A percentile compares a stretch with the other conserved stretches of the same genome.
These are phyloP conservation scores for Psittacula echo DNA, from an alignment of 2,797 vertebrate genomes.

Conservation along the genomic window DNA sequence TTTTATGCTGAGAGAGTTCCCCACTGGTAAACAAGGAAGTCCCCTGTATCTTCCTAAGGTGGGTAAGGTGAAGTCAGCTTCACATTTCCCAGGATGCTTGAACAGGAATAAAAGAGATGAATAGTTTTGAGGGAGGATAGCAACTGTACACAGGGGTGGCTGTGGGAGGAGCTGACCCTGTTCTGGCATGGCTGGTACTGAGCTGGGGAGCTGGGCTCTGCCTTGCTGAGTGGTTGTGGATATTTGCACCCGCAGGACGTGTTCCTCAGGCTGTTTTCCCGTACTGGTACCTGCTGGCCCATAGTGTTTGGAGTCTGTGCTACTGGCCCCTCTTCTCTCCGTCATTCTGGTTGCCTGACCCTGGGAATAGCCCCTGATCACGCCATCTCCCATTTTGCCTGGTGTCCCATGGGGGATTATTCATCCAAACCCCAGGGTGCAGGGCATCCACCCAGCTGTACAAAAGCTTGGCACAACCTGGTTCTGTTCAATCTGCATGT, in stretches of 20 bases:
- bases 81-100: not conserved
- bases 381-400: not conserved
- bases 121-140: not conserved
- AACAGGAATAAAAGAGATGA: not conserved
- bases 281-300: not conserved
- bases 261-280: not conserved
- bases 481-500: accelerated
- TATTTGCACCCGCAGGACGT: not conserved
- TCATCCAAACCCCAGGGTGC: not conserved
- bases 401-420: not conserved
- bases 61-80: not conserved
- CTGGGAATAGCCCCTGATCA: not conserved
- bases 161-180: not conserved
- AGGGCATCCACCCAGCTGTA: not conserved
- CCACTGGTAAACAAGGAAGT: not conserved
- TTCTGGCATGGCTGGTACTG: not conserved
- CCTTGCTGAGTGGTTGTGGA: not conserved
- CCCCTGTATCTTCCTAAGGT: not conserved
- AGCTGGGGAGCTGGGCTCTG: not conserved
- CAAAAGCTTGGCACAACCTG: accelerated
- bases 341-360: not conserved
- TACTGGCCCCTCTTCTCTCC: not conserved
- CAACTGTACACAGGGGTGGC: not conserved
- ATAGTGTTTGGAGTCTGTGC: not conserved
- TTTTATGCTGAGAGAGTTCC: not conserved